Percentiles rank a stretch among this genome's conserved stretches.
phyloP scores from a whole-genome alignment of 35 echinoderm and acorn worm genomes.

The Ophiothrix spiculata region DNA sequence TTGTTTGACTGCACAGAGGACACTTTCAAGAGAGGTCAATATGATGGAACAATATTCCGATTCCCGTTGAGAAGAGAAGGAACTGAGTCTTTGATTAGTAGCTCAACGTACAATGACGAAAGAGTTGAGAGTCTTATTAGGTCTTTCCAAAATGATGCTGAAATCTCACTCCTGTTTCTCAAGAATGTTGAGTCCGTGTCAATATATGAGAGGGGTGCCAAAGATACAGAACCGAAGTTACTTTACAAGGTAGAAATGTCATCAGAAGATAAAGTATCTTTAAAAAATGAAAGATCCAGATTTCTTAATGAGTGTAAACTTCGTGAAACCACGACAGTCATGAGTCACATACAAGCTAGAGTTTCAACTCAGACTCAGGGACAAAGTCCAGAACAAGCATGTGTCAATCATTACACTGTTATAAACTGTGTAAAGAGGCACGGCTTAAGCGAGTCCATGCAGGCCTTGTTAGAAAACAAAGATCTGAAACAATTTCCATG shows the following conservation, averaged over 20 bases:
- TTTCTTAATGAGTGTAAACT: not conserved
- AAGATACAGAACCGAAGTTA: not conserved
- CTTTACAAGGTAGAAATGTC: slow-evolving; percentile 14
- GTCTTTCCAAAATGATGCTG: slow-evolving; percentile 36
- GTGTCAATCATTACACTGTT: not conserved
- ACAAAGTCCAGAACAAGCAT: not conserved
- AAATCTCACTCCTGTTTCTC: slow-evolving; percentile 44
- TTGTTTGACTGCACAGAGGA: slow-evolving; percentile 11
- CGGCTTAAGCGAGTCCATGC: not conserved
- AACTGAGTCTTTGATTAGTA: slow-evolving; percentile 6
- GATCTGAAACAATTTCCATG: slow-evolving; percentile 15
- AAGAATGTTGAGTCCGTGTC: slow-evolving; percentile 35
- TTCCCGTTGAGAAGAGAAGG: slow-evolving; percentile 41
- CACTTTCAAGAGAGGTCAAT: not conserved
- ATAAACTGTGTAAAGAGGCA: slow-evolving; percentile 1
- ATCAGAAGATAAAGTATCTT: not conserved
- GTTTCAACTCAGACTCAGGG: not conserved
- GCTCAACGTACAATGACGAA: slow-evolving; percentile 1
- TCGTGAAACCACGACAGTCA: not conserved
- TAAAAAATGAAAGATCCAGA: not conserved
- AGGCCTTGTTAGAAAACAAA: not conserved
- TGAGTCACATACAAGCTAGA: not conserved
- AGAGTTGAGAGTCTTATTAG: not conserved
- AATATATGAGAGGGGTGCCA: slow-evolving; percentile 1
- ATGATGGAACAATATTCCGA: slow-evolving; percentile 52